Percentiles rank a stretch among this genome's conserved stretches.
Evolutionary conservation across 2,888 invertebrate genomes (phyloP).

Genomic region (Hemithea aestivaria): DNA sequence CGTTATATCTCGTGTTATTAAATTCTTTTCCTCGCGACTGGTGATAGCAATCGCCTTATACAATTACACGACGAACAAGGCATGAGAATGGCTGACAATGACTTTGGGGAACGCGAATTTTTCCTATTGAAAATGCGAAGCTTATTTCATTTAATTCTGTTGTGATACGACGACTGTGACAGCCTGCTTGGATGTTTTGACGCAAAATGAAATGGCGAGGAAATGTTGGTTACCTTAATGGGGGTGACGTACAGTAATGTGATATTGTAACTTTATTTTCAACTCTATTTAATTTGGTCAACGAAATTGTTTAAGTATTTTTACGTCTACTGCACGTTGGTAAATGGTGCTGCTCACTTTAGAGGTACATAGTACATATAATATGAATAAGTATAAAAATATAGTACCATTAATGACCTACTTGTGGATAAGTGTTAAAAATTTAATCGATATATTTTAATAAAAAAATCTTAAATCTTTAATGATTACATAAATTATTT

Average conservation of each 20-base stretch:
- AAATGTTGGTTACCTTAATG: slow-evolving; percentile 3
- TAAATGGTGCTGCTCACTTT: too few relatives aligned
- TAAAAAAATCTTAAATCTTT: too few relatives aligned
- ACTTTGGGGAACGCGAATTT: slow-evolving; percentile 52
- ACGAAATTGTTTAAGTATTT: too few relatives aligned
- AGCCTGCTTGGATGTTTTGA: slow-evolving; percentile 35
- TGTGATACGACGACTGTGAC: slow-evolving; percentile 38
- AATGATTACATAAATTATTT: too few relatives aligned
- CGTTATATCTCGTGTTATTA: slow-evolving; percentile 65
- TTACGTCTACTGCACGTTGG: too few relatives aligned
- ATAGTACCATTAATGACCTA: too few relatives aligned
- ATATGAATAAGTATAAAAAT: too few relatives aligned
- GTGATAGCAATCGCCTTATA: slow-evolving; percentile 71
- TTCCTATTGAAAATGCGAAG: slow-evolving; percentile 58
- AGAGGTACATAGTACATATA: too few relatives aligned
- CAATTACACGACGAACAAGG: slow-evolving; percentile 70
- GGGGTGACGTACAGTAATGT: background rate
- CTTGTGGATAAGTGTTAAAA: too few relatives aligned
- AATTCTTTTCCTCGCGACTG: slow-evolving; percentile 65
- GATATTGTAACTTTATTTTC: slow-evolving; percentile 1
- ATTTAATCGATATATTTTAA: too few relatives aligned
- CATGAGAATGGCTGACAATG: slow-evolving; percentile 68
- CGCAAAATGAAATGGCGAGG: slow-evolving; percentile 25
- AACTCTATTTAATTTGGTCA: background rate
- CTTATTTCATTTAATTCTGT: slow-evolving; percentile 59